Base-by-base conservation (phyloP, 2,113 vertebrate genomes). In the Lagenorhynchus albirostris region DNA sequence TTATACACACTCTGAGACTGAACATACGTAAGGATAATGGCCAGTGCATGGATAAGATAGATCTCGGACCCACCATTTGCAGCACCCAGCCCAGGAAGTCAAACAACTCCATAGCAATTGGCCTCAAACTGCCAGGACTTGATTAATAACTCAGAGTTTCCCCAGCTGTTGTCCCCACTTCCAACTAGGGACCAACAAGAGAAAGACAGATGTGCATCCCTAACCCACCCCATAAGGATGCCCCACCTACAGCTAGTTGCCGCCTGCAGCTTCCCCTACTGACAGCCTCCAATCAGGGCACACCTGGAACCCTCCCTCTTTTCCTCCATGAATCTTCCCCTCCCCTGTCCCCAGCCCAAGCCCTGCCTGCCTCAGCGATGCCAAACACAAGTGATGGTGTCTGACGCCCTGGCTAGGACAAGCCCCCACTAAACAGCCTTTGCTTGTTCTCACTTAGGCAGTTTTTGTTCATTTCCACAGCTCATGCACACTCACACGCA, bases 181-280 rank as follows among this genome's bases (percentile, higher is more conserved):
- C 81, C 20, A 47, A 67, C 31, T 29, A 20, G 38, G 13, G 36
- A 53, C 1, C 33, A 33, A 65, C 4, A 33, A 17, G 14, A 67
- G 58, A 90, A 84, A 71, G 58, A 5, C 53, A 23, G 55, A 12
- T 7, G 5, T 23, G 20, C 29, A 8, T 41, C n/a, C 29, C 36
- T 38, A 20, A 11, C 33, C 74, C 62, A 21, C 36, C 2, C 18
- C 31, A n/a, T 0, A 26, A 50, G 89, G 65, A 44, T 9, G n/a
- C 20, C 60, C 23, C 1, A 5, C 62, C n/a, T 41, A 76, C 23
- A 9, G 3, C 44, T 17, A 8, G 15, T 60, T 20, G 55, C 41
- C 0, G 3, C 6, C 6, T 20, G 31, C n/a, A 62, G 62, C 1
- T n/a, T n/a, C 26, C 26, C 38, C 23, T 14, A 3, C 41, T 3